Percentiles rank a stretch among this genome's conserved stretches.
These are phyloP conservation scores for Andrena dorsata DNA, from an alignment of 2,888 invertebrate genomes.

Conservation along the genomic window DNA sequence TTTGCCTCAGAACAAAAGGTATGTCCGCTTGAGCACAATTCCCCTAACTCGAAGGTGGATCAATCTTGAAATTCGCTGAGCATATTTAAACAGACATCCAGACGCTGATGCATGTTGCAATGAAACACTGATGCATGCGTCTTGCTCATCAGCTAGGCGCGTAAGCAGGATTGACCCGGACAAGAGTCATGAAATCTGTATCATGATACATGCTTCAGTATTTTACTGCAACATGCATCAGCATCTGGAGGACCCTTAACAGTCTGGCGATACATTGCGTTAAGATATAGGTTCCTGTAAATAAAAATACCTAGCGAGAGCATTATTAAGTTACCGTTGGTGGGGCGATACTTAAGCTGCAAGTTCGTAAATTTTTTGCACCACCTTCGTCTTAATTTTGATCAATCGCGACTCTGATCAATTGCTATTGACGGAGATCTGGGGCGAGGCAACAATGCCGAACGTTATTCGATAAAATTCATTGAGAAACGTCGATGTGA, in stretches of 20 bases:
- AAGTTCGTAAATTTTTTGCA: not conserved
- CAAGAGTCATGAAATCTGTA: no score
- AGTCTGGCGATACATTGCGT: slow-evolving; percentile 41
- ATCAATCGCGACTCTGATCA: not conserved
- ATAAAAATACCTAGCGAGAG: slow-evolving; percentile 33
- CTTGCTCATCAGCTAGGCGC: no score
- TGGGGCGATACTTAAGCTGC: not conserved
- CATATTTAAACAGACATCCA: no score
- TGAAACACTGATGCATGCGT: no score
- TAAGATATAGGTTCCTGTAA: slow-evolving; percentile 30
- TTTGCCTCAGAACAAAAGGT: no score
- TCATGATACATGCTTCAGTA: no score
- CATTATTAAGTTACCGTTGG: slow-evolving; percentile 20
- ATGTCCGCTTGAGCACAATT: no score
- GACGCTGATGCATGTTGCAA: no score
- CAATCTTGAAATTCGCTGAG: slow-evolving; percentile 31
- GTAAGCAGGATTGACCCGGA: no score
- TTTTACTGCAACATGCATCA: no score
- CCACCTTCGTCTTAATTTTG: not conserved
- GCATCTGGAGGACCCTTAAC: no score
- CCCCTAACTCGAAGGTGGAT: slow-evolving; percentile 50
- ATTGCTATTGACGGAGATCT: not conserved
- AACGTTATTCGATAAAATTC: slow-evolving; percentile 36
- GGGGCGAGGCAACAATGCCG: not conserved
- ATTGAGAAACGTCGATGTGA: slow-evolving; percentile 7